Conservation (phyloP, 1,140 invertebrate genomes). For the Drosophila kohkoa region DNA sequence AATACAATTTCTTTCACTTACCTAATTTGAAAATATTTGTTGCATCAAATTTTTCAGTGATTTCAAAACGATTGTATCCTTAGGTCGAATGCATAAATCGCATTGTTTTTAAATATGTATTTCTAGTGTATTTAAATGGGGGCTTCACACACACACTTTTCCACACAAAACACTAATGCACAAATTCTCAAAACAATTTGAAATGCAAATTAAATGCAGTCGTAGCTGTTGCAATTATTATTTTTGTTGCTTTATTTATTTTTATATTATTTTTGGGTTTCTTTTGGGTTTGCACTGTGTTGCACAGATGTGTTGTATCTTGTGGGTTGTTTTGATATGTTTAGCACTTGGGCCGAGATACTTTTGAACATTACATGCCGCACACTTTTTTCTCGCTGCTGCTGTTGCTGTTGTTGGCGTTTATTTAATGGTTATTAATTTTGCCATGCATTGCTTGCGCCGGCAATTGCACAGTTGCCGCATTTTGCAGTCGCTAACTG, state of each 20-base stretch:
- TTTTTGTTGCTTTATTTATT: slow-evolving; percentile 22
- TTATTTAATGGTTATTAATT: slow-evolving; percentile 39
- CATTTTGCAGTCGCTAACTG: slow-evolving; percentile 52
- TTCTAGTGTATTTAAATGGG: slow-evolving; percentile 28
- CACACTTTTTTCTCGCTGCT: not conserved
- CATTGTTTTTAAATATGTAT: slow-evolving; percentile 41
- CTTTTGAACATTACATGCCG: slow-evolving; percentile 39
- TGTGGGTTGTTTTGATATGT: slow-evolving; percentile 65
- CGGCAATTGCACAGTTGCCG: slow-evolving; percentile 62
- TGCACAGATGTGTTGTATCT: slow-evolving; percentile 35
- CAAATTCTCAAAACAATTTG: slow-evolving; percentile 16
- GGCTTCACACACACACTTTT: slow-evolving; percentile 18
- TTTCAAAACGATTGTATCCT: slow-evolving; percentile 36
- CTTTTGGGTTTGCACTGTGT: slow-evolving; percentile 19
- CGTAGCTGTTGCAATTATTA: slow-evolving; percentile 34
- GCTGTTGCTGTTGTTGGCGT: slow-evolving; percentile 5
- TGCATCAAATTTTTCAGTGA: slow-evolving; percentile 23
- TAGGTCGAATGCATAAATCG: slow-evolving; percentile 21
- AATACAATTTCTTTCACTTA: slow-evolving; percentile 18
- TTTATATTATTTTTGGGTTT: slow-evolving; percentile 24
- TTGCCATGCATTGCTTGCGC: slow-evolving; percentile 52
- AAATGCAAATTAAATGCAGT: slow-evolving; percentile 50
- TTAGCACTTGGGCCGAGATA: slow-evolving; percentile 50
- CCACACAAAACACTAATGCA: not conserved
- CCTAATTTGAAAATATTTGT: slow-evolving; percentile 39